Evolutionary conservation across 2,888 invertebrate genomes (phyloP), one percentile per base, ranked within the genome.

Genomic region (Noctua pronuba): DNA sequence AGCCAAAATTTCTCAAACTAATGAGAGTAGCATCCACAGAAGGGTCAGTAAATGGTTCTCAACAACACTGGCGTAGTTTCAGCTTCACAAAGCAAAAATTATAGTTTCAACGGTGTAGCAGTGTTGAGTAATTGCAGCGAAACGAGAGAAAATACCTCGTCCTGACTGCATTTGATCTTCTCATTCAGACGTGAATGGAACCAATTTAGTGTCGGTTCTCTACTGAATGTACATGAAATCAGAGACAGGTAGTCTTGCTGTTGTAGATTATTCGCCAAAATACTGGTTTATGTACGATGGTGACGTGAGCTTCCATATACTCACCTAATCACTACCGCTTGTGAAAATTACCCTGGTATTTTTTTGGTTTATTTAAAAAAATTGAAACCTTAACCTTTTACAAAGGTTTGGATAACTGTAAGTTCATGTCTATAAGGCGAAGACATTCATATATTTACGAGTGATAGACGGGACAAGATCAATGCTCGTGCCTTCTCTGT

Each of bases 171-270:
- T 91, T 91, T 88, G 89, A 91, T 90, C 89, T 89, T 80, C 89
- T 88, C 90, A 85, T 92, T 91, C 90, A 89, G 72, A 72, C 69
- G 81, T 91, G 91, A 92, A 92, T 92, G 84, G 90, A 73, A 86
- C 87, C 91, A 92, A 92, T 91, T 91, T 91, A 87, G 82, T 83
- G 87, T 88, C 88, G 87, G 88, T 88, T 89, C 86, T 77, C 84
- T 86, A 82, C 86, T 88, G 81, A 88, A 86, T 86, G 88, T 86
- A 86, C 74, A 82, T 77, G 75, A 77, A 83, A 86, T 87, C 77
- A 82, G 88, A 82, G 74, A 75, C 81, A 75, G 78, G 79, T 82
- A 77, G 72, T 77, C 74, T 78, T 72, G 28, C 66, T 69, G 70
- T 75, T 80, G 62, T 77, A 69, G 60, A 79, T 75, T 75, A 84